Evolutionary conservation across 2,113 vertebrate species (phyloP), one percentile per base, ranked within the genome.

Genomic region (Oncorhynchus gorbuscha): DNA sequence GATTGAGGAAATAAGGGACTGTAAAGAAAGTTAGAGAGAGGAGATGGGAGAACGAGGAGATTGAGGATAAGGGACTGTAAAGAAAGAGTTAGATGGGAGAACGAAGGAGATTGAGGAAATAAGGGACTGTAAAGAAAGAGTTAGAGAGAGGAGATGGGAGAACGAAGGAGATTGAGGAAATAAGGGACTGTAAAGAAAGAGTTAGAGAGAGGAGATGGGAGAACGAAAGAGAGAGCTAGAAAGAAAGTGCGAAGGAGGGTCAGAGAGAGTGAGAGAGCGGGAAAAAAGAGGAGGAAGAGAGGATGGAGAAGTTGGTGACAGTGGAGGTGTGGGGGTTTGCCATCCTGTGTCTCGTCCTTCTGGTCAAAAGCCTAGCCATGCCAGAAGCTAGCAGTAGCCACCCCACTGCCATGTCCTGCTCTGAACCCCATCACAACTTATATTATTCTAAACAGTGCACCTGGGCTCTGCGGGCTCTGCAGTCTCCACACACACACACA

Each of bases 311-410:
- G 1, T 55, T 55, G 1, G 4, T 55, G 51, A 55, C 16, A 55
- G 16, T 3, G 16, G 3, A 51, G 14, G 49, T 14, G 14, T 51
- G 14, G 49, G 35, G 20, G 64, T 5, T 39, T 7, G 49, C 71
- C 76, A 71, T 48, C 76, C 65, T 68, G 64, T 65, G 32, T 20
- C 76, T 58, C 7, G 3, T 66, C 76, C 76, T 73, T 73, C 76
- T 74, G 76, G 26, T 39, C 28, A 8, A 35, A 7, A 64, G 16
- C 32, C n/a, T 20, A 32, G 71, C 59, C 72, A 62, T 64, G 59
- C 24, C 51, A 55, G 51, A 55, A 55, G 12, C 5, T 18, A 5
- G 51, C 51, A 55, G 51, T 16, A 55, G 13, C 12, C 51, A 18
- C 51, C 12, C 9, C 39, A 45, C 9, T 45, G 39, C 39, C 39